Evolutionary conservation across 2,797 vertebrate genomes (phyloP), one percentile per base, ranked within the genome.

Genomic region (Psittacula derbiana): DNA sequence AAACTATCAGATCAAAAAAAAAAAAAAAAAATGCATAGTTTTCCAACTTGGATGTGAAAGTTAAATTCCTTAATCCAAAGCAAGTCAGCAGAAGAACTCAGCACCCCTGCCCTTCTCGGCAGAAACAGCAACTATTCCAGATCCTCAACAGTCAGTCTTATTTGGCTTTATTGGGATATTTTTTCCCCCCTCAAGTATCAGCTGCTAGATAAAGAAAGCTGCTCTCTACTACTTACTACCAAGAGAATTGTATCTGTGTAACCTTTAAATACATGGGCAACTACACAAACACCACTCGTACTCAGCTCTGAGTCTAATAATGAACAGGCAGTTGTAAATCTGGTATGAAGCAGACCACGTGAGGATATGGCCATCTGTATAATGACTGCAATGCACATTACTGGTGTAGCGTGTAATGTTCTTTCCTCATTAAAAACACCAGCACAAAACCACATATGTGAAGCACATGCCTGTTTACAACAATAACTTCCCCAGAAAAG

Each of bases 381-480:
- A 71, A 88, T 0, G 17, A 83, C 90, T 79, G 75, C 65, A 53
- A 15, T 3, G 16, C 79, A 43, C 57, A 4, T 52, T 49, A 33
- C 75, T 86, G 57, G 12, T 52, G 87, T 25, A 0, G 44, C 3
- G 1, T 38, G 52, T 28, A 40, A 46, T 21, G 69, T 28, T 78
- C 82, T 69, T 82, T 61, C 41, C 87, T 84, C 82, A 15, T 86
- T 90, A 91, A 41, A 88, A 88, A 74, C 79, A 83, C 75, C 57
- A 90, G 82, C 93, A 53, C 82, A 65, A 83, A 86, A 5, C 80
- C 85, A 31, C 40, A 1, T 8, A 88, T 61, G 61, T 57, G 69
- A 65, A 90, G 91, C 90, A 92, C 82, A 69, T 18, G 93, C 72
- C 93, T 86, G 57, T 86, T 92, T 88, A 88, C 93, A 86, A 55